Percentiles rank a stretch among this genome's conserved stretches.
Evolutionary conservation across 2,888 invertebrate species (phyloP).

Genomic region (Acheta domesticus): DNA sequence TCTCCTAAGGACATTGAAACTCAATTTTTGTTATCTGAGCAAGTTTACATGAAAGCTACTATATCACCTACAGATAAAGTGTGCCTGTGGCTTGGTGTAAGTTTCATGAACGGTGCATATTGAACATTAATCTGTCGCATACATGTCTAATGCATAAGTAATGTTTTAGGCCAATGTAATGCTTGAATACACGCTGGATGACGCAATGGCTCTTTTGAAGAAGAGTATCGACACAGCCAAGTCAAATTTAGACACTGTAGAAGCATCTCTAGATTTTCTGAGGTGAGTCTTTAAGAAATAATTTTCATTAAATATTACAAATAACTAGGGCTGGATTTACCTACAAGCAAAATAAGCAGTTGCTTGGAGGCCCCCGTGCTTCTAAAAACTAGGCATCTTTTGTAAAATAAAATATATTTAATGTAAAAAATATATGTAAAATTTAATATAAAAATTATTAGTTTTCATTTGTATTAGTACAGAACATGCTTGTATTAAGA

Average conservation of each 20-base stretch:
- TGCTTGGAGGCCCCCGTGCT: no score
- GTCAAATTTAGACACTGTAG: conserved; percentile 77
- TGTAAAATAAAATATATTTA: no score
- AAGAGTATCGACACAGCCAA: conserved; percentile 82
- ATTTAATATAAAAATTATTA: no score
- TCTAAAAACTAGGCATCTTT: no score
- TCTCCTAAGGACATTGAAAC: conserved; percentile 68
- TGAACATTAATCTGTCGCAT: no score
- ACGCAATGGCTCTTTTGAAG: conserved; percentile 78
- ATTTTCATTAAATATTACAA: no score
- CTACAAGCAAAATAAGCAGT: no score
- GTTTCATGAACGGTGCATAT: conserved; percentile 38
- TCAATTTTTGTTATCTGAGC: conserved; percentile 88
- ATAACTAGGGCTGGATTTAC: no score
- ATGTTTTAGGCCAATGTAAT: conserved; percentile 74
- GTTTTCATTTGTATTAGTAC: no score
- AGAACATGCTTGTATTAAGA: no score
- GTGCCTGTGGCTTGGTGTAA: conserved; percentile 60
- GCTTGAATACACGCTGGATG: conserved; percentile 91
- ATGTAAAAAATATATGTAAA: no score
- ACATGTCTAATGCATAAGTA: no score
- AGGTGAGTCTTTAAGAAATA: conserved; percentile 51
- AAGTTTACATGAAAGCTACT: conserved; percentile 80
- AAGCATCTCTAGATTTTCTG: conserved; percentile 90
- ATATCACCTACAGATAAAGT: conserved; percentile 89